Base-by-base conservation (phyloP, 1,140 invertebrate species). In the Aphelenchoides besseyi region DNA sequence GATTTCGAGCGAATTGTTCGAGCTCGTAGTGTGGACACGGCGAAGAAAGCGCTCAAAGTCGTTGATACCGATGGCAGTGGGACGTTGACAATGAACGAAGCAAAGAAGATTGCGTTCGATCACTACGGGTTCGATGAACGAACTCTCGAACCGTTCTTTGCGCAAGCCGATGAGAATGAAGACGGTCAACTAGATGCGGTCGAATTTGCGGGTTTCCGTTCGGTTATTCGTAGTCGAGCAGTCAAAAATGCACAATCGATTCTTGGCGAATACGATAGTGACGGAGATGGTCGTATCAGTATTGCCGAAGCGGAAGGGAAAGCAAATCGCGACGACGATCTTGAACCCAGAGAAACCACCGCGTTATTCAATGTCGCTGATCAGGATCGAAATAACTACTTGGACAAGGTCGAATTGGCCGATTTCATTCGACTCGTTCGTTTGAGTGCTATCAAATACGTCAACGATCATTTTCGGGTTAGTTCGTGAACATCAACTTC, bases 71-170 rank as follows among this genome's bases (percentile, higher is more conserved):
- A 83, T 68, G 74, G 75, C 5, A 83, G 76, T 71, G 79, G 76
- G 9, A 76, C 81, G 36, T 52, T 83, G 16, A 83, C 83, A 8
- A 76, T 83, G 68, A 74, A 83, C 59, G 81, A 83, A 67, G 81
- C 81, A 2, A 85, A 81, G 59, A 64, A 73, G 30, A 85, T 83
- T 23, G 81, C 81, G 8, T 83, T 85, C 64, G 81, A 82, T 32
- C 83, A 85, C 48, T 83, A 83, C 57, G 81, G 81, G 12, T 83
- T 85, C 62, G 83, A 83, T 73, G 81, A 83, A 61, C 61, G 67
- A 3, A 82, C 74, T 16, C 72, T 83, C 33, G 83, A 73, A 54
- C 81, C 81, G 30, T 85, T 83, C 68, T 83, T 83, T 54, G 81
- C 74, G 8, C 83, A 85, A 59, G 81, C 81, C 12, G 81, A 83